phyloP scores from a whole-genome alignment of 30 jellyfish, hydroid and myxozoan genomes.

The Pelagia noctiluca region DNA sequence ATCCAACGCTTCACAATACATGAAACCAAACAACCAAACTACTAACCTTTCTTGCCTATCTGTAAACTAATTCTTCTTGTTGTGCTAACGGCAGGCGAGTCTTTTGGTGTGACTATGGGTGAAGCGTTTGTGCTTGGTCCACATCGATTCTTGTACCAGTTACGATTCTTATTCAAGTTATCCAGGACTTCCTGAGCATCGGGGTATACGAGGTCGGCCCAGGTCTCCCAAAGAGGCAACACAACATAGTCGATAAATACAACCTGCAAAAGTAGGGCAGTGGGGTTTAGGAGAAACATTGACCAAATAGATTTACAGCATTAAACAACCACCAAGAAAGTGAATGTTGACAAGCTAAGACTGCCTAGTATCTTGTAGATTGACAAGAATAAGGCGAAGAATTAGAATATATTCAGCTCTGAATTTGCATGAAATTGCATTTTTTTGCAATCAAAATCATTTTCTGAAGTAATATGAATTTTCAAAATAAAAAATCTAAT shows the following conservation, averaged over 20 bases:
- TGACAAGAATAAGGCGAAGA: too few species aligned
- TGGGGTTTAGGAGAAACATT: too few species aligned
- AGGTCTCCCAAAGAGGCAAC: conserved; percentile 98
- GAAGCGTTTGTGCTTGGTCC: conserved; percentile 78
- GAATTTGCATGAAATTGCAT: too few species aligned
- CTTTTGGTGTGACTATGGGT: conserved; percentile 55
- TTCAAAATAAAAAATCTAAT: too few species aligned
- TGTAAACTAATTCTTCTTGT: conserved; percentile 69
- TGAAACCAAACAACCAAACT: too few species aligned
- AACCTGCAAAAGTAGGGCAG: conserved; percentile 59
- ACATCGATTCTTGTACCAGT: conserved; percentile 77
- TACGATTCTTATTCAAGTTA: conserved; percentile 75
- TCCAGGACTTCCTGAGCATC: conserved; percentile 92
- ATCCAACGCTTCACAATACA: too few species aligned
- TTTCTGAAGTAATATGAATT: too few species aligned
- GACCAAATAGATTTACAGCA: too few species aligned
- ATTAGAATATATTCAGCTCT: too few species aligned
- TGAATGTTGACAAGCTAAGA: neutral
- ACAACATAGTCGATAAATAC: conserved; percentile 94
- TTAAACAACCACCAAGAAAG: neutral
- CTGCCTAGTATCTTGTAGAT: neutral
- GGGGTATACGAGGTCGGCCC: conserved; percentile 98
- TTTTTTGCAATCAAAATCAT: too few species aligned
- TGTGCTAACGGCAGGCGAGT: conserved; percentile 59
- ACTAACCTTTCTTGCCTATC: conserved; percentile 47